Evolutionary conservation across 2,888 invertebrate genomes (phyloP).

Genomic region (Escarpia spicata): DNA sequence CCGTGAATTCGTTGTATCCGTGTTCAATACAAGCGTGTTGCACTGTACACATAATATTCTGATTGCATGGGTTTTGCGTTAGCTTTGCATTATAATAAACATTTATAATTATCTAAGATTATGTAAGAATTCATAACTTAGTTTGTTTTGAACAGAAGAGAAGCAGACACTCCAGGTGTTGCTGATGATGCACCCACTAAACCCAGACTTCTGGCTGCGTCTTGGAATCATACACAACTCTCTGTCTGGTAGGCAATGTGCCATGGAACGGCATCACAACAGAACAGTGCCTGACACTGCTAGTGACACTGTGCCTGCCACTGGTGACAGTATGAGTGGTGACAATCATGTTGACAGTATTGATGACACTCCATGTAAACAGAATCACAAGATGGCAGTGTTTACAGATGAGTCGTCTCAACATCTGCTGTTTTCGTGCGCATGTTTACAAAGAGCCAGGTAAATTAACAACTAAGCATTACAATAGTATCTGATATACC

Average conservation of each 20-base stretch:
- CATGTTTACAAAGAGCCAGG: constrained; percentile 6
- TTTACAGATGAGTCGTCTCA: not conserved
- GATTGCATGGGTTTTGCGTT: not conserved
- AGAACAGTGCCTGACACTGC: not conserved
- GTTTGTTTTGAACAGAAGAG: not conserved
- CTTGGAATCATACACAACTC: not conserved
- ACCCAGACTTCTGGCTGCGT: constrained; percentile 6
- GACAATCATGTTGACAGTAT: not conserved
- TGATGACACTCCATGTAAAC: not conserved
- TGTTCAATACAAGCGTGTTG: no score
- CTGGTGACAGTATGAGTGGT: not conserved
- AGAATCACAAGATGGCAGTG: not conserved
- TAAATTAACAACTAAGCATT: not conserved
- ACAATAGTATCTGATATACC: not conserved
- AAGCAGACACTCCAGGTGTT: not conserved
- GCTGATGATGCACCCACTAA: not conserved
- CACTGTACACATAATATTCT: not conserved
- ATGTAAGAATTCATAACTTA: not conserved
- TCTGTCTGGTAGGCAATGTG: not conserved
- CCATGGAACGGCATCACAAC: not conserved
- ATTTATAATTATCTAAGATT: not conserved
- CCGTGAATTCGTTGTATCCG: no score
- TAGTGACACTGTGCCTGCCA: not conserved
- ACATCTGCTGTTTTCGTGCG: not conserved
- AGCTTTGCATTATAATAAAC: not conserved